These are phyloP conservation scores for Brachionus plicatilis DNA, from an alignment of 1,140 invertebrate species.

Conservation along the genomic window DNA sequence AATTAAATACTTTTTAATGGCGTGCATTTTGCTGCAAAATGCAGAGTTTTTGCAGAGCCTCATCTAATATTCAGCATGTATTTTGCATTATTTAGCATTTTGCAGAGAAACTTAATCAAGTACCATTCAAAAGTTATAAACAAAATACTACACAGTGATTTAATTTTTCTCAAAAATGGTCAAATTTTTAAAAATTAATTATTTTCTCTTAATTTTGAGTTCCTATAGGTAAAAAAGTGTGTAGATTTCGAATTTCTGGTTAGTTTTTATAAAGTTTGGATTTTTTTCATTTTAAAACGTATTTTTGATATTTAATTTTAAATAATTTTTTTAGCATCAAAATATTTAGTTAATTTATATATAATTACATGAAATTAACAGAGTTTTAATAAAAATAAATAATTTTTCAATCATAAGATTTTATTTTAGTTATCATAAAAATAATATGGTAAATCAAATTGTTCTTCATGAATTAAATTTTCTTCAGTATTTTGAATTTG, in stretches of 20 bases:
- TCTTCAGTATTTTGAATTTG: neutral
- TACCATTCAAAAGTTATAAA: no score
- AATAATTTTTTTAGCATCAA: neutral
- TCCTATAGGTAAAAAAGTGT: neutral
- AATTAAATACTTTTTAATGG: no score
- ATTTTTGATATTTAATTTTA: neutral
- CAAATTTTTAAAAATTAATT: conserved; percentile 5
- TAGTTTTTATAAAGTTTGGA: conserved; percentile 1
- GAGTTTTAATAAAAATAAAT: neutral
- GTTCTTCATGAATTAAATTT: neutral
- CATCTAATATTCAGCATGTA: no score
- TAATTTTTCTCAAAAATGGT: conserved; percentile 1
- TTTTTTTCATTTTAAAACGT: neutral
- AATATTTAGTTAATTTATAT: neutral
- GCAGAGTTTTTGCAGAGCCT: no score
- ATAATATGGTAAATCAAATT: neutral
- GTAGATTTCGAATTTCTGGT: neutral
- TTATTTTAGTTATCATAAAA: conserved; percentile 9
- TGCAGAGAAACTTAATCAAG: no score
- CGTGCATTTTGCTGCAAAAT: no score
- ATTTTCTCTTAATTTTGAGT: conserved; percentile 6
- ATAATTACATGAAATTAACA: neutral
- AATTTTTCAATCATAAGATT: neutral
- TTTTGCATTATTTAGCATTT: no score
- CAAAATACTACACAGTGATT: neutral